phyloP scores from a whole-genome alignment of 35 echinoderm and acorn worm genomes.

The Eucidaris tribuloides region DNA sequence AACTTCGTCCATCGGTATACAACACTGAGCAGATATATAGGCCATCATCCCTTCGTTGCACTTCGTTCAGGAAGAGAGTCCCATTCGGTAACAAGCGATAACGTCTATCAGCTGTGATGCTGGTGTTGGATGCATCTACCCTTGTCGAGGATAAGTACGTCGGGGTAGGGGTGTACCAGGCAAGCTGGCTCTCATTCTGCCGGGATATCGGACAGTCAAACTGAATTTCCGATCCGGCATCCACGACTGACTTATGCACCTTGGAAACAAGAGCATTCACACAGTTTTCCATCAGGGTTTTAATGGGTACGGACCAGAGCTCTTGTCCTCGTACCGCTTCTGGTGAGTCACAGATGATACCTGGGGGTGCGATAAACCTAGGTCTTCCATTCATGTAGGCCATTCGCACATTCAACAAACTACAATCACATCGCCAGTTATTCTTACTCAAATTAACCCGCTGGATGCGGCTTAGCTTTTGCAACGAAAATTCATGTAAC shows the following conservation, averaged over 20 bases:
- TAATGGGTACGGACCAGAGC: slow-evolving; percentile 43
- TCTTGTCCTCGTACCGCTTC: slow-evolving; percentile 18
- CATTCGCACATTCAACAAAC: slow-evolving; percentile 36
- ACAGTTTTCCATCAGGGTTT: slow-evolving; percentile 31
- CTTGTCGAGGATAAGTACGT: slow-evolving; percentile 5
- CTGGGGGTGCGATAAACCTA: slow-evolving; percentile 4
- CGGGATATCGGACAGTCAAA: slow-evolving; percentile 28
- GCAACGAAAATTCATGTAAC: slow-evolving; percentile 34
- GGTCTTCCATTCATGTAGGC: slow-evolving; percentile 16
- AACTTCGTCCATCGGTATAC: slow-evolving; percentile 32
- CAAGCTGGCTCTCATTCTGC: slow-evolving; percentile 40
- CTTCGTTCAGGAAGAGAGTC: slow-evolving; percentile 13
- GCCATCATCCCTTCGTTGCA: slow-evolving; percentile 20
- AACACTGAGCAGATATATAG: slow-evolving; percentile 54
- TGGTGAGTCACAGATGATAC: slow-evolving; percentile 26
- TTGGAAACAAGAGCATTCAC: slow-evolving; percentile 19
- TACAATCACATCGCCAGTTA: slow-evolving; percentile 58
- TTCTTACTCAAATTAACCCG: slow-evolving; percentile 37
- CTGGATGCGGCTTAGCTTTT: slow-evolving; percentile 1
- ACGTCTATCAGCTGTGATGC: slow-evolving; percentile 2
- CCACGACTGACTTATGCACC: background rate
- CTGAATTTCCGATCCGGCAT: slow-evolving; percentile 16
- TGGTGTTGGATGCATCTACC: background rate
- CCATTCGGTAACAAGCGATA: slow-evolving; percentile 22
- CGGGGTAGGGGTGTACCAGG: slow-evolving; percentile 44